Evolutionary conservation across 1,140 invertebrate genomes (phyloP).

Genomic region (Lineus longissimus): DNA sequence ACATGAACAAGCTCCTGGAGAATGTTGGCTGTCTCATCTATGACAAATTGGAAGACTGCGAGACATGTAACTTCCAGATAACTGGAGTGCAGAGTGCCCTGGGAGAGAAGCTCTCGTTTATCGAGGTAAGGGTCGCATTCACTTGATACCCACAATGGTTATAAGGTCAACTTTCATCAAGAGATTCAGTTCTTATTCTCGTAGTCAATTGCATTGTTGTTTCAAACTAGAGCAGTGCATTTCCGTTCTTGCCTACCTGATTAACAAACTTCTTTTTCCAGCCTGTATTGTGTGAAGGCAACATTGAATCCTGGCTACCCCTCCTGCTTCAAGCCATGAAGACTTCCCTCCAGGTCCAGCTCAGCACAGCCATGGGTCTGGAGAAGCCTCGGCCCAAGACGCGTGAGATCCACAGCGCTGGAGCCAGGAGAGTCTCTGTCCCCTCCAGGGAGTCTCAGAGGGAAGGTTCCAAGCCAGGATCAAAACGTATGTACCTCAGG

Average conservation of each 20-base stretch:
- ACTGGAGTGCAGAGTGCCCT: slow-evolving; percentile 41
- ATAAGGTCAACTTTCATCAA: too few relatives aligned
- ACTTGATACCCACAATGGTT: background rate
- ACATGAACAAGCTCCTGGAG: slow-evolving; percentile 50
- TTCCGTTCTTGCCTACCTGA: too few relatives aligned
- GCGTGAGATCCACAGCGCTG: slow-evolving; percentile 34
- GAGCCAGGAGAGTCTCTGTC: slow-evolving; percentile 31
- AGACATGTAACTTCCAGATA: slow-evolving; percentile 38
- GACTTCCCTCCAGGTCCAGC: slow-evolving; percentile 37
- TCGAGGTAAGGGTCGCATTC: slow-evolving; percentile 28
- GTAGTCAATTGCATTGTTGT: too few relatives aligned
- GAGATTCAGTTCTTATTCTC: too few relatives aligned
- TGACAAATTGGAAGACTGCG: slow-evolving; percentile 40
- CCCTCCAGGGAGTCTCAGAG: slow-evolving; percentile 16
- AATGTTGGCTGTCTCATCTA: slow-evolving; percentile 46
- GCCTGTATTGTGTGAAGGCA: slow-evolving; percentile 45
- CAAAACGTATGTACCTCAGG: too few relatives aligned
- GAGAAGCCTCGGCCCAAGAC: slow-evolving; percentile 31
- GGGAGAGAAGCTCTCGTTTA: slow-evolving; percentile 42
- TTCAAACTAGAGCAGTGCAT: too few relatives aligned
- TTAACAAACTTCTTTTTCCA: slow-evolving; percentile 14
- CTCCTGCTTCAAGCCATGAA: slow-evolving; percentile 35
- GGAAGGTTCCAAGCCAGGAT: too few relatives aligned
- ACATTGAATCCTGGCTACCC: slow-evolving; percentile 47
- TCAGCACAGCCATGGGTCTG: slow-evolving; percentile 36